These are phyloP conservation scores for Phortica magna DNA, from an alignment of 2,888 invertebrate species.

Conservation along the genomic window DNA sequence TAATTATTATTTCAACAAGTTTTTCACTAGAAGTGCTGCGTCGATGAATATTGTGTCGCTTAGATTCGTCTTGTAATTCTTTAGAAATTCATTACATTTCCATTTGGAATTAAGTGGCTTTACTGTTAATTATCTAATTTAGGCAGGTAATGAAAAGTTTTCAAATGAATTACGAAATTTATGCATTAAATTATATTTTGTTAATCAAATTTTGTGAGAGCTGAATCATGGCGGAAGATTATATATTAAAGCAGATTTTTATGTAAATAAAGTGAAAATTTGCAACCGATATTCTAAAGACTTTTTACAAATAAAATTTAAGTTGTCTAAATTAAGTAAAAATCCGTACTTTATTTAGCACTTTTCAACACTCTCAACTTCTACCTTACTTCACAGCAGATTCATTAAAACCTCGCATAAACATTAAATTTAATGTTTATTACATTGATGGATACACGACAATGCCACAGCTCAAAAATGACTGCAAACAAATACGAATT, in stretches of 20 bases:
- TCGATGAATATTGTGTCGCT: not conserved
- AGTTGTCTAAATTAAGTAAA: too few species aligned
- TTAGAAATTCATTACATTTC: constrained; percentile 32
- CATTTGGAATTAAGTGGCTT: constrained; percentile 32
- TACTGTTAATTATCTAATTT: constrained; percentile 32
- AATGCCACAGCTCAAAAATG: constrained; percentile 55
- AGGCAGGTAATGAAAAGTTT: constrained; percentile 33
- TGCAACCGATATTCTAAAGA: too few species aligned
- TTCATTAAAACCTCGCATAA: constrained; percentile 57
- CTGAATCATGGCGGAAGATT: not conserved
- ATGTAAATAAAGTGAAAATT: not conserved
- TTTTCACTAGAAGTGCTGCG: constrained; percentile 2
- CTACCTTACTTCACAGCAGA: constrained; percentile 18
- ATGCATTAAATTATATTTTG: constrained; percentile 23
- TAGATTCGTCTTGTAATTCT: constrained; percentile 7
- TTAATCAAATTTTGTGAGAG: constrained; percentile 11
- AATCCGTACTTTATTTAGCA: too few species aligned
- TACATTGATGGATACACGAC: constrained; percentile 51
- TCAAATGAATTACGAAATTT: constrained; percentile 29
- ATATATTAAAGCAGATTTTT: not conserved
- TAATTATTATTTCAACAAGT: constrained; percentile 34
- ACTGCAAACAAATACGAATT: constrained; percentile 19
- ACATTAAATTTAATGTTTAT: constrained; percentile 71
- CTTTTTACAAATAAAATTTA: too few species aligned
- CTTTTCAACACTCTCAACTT: too few species aligned